Percentiles rank a stretch among this genome's conserved stretches.
These are phyloP conservation scores for Hydrolagus colliei DNA, from an alignment of 2,797 vertebrate species.

Conservation along the genomic window DNA sequence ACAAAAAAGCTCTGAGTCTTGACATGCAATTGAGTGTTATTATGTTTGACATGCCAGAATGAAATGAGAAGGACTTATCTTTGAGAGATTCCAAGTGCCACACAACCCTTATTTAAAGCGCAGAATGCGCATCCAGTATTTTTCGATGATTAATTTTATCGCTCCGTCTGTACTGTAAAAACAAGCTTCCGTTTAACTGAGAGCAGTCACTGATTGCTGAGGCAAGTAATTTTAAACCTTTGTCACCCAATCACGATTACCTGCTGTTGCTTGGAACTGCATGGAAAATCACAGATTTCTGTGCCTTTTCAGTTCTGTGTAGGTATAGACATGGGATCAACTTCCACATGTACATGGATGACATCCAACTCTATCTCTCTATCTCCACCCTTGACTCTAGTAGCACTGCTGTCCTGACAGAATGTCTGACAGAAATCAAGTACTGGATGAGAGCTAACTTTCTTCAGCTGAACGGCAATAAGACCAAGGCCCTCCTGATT, in stretches of 20 bases:
- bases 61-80: not conserved
- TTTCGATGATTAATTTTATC: constrained; percentile 27
- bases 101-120: not conserved
- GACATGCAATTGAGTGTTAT: not conserved
- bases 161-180: not conserved
- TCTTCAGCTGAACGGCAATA: too few species aligned
- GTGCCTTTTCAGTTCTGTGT: not conserved
- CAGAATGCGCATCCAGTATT: not conserved
- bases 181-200: constrained; percentile 19
- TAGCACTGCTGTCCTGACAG: too few species aligned
- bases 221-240: constrained; percentile 1
- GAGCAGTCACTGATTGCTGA: constrained; percentile 18
- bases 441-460: too few species aligned
- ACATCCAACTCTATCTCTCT: too few species aligned
- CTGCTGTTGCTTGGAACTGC: not conserved
- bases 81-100: not conserved
- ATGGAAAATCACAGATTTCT: not conserved
- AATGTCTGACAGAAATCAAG: too few species aligned
- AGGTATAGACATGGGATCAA: too few species aligned
- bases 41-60: not conserved
- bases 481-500: too few species aligned
- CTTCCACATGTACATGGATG: too few species aligned
- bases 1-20: not conserved
- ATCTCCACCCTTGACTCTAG: too few species aligned
- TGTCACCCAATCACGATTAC: constrained; percentile 4